Conservation (phyloP, 2,888 invertebrate species). For the Argynnis bischoffii region DNA sequence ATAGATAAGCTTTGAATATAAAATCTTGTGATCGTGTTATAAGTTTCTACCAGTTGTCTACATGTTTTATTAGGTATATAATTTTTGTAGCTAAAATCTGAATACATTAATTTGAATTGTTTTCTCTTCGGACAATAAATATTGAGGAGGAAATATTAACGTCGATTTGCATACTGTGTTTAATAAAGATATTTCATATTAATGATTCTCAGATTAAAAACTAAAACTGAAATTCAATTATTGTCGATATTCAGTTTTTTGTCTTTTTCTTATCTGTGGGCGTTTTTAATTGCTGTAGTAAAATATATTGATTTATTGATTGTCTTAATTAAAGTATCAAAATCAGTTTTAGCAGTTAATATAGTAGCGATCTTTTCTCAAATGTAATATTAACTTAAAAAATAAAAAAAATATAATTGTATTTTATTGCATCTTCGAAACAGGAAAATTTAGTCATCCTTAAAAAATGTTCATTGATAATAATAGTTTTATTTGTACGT, state of each 20-base stretch:
- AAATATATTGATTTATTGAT: slow-evolving; percentile 57
- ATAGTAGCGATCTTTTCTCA: background rate
- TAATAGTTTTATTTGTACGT: background rate
- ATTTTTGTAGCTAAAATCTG: too few species aligned
- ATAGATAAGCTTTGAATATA: background rate
- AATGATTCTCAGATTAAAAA: slow-evolving; percentile 22
- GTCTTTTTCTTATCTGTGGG: slow-evolving; percentile 43
- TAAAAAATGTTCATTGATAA: too few species aligned
- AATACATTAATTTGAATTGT: background rate
- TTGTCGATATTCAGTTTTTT: slow-evolving; percentile 50
- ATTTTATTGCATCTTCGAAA: too few species aligned
- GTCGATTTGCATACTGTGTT: slow-evolving; percentile 12
- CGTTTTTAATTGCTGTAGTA: slow-evolving; percentile 62
- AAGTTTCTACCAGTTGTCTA: background rate
- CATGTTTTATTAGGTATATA: too few species aligned
- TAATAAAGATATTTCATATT: slow-evolving; percentile 19
- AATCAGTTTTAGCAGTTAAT: slow-evolving; percentile 9
- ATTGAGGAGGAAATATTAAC: background rate
- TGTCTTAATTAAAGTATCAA: slow-evolving; percentile 27
- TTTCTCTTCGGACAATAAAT: background rate
- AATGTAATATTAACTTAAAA: slow-evolving; percentile 5
- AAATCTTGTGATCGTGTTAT: background rate
- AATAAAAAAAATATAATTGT: too few species aligned
- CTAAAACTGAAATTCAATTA: slow-evolving; percentile 53
- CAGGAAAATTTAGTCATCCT: too few species aligned